These are phyloP conservation scores for Vipera latastei DNA, from an alignment of 2,797 vertebrate genomes.

Conservation along the genomic window DNA sequence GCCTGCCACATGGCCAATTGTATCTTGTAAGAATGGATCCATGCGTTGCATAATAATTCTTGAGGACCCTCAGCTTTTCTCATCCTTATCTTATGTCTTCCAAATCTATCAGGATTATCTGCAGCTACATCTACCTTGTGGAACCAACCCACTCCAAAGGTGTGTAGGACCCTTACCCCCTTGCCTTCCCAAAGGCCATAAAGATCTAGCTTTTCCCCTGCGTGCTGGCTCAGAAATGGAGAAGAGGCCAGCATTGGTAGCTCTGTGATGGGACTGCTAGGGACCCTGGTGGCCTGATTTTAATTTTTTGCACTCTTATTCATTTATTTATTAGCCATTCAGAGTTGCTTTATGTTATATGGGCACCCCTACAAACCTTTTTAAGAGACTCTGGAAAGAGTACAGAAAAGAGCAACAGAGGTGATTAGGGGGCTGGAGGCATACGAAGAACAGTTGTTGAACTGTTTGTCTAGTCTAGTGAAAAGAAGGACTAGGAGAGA, in stretches of 20 bases:
- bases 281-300: background rate
- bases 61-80: background rate
- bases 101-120: background rate
- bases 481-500: background rate
- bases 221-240: background rate
- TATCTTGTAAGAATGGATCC: background rate
- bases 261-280: background rate
- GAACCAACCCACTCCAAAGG: background rate
- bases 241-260: background rate
- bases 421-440: background rate
- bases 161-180: background rate
- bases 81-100: background rate
- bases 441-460: background rate
- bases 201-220: background rate
- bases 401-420: background rate
- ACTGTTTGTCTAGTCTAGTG: background rate
- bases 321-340: background rate
- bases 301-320: background rate
- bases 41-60: background rate
- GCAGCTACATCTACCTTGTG: background rate
- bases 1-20: background rate
- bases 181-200: background rate
- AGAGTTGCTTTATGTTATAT: background rate
- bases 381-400: background rate
- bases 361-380: background rate